phyloP scores from a whole-genome alignment of 2,888 invertebrate genomes.

The Plagodis dolabraria region DNA sequence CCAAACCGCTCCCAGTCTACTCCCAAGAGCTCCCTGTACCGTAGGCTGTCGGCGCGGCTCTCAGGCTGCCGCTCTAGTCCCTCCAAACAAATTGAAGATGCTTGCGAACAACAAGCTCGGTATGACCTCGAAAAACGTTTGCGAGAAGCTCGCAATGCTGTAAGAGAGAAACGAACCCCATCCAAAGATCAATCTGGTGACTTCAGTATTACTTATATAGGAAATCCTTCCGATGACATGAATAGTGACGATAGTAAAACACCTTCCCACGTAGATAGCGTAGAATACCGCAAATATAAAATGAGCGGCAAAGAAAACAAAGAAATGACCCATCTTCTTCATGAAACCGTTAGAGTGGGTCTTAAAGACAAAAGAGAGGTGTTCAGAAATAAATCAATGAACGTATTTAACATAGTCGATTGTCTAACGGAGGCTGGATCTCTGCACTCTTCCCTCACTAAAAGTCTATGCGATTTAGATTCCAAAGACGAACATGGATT shows the following conservation, averaged over 20 bases:
- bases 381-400: constrained; percentile 79
- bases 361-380: constrained; percentile 77
- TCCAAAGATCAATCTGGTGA: constrained; percentile 59
- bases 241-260: constrained; percentile 52
- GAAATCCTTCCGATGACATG: constrained; percentile 63
- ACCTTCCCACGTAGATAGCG: constrained; percentile 51
- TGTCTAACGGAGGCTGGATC: constrained; percentile 74
- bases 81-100: constrained; percentile 48
- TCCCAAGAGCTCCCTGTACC: constrained; percentile 78
- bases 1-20: constrained; percentile 75
- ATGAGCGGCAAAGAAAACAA: constrained; percentile 73
- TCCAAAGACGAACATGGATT: constrained; percentile 71
- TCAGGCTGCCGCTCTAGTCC: constrained; percentile 69
- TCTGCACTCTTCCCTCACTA: constrained; percentile 75
- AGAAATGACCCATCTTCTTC: constrained; percentile 56
- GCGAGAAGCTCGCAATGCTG: constrained; percentile 61
- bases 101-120: constrained; percentile 43
- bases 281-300: constrained; percentile 61
- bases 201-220: constrained; percentile 67
- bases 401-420: constrained; percentile 78
- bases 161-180: constrained; percentile 61
- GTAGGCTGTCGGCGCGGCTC: constrained; percentile 76
- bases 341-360: constrained; percentile 55
- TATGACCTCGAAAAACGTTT: constrained; percentile 66
- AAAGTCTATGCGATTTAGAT: constrained; percentile 78